These are phyloP conservation scores for Xiphophorus hellerii DNA, from an alignment of 2,113 vertebrate species.

Conservation along the genomic window DNA sequence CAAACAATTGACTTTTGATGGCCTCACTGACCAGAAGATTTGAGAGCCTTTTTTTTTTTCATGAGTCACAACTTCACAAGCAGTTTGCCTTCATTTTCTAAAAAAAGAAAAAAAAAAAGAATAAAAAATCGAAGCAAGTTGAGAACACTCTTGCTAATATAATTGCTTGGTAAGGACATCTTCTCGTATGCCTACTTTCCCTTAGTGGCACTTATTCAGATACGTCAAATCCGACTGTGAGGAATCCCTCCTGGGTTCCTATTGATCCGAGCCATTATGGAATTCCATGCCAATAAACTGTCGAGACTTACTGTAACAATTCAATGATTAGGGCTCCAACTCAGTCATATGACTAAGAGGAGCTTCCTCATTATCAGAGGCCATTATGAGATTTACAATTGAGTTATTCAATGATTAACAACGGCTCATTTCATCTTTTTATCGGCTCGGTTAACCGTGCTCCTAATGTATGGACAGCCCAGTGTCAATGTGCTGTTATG, in stretches of 20 bases:
- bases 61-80: constrained; percentile 12
- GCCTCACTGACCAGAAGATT: constrained; percentile 23
- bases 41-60: constrained; percentile 7
- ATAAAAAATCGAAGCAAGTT: no score
- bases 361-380: constrained; percentile 78
- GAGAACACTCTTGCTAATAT: constrained; percentile 51
- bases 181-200: constrained; percentile 35
- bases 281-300: constrained; percentile 80
- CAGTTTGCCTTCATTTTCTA: no score
- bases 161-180: constrained; percentile 30
- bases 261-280: constrained; percentile 80
- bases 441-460: constrained; percentile 62
- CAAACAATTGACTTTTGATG: constrained; percentile 42
- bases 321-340: constrained; percentile 77
- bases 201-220: constrained; percentile 70
- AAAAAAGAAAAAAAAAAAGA: no score
- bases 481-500: constrained; percentile 62
- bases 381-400: constrained; percentile 79
- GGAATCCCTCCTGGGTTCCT: constrained; percentile 68
- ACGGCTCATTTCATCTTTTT: constrained; percentile 73
- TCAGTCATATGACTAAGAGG: constrained; percentile 56
- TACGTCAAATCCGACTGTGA: constrained; percentile 71
- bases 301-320: constrained; percentile 80
- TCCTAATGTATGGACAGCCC: constrained; percentile 66
- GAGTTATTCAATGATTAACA: constrained; percentile 77